phyloP scores from a whole-genome alignment of 1,140 invertebrate genomes.

The Akabosia matsudoensis region DNA sequence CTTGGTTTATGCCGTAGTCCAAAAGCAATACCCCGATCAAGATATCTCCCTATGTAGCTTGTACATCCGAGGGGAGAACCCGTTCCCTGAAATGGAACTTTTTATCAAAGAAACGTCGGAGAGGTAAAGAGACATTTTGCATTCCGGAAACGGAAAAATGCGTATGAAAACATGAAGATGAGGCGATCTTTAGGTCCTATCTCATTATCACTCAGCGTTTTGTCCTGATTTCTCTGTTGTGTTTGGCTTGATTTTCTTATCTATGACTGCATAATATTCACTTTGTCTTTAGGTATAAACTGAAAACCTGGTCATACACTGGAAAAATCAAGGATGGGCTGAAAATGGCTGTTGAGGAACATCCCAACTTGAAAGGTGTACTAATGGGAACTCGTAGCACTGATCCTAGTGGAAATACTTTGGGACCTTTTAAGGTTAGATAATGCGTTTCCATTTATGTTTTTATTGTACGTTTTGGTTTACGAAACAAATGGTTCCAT shows the following conservation, averaged over 20 bases:
- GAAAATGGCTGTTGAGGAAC: slow-evolving; percentile 59
- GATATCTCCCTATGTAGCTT: slow-evolving; percentile 60
- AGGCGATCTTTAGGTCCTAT: too few relatives aligned
- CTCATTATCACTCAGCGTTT: too few relatives aligned
- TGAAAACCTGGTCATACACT: slow-evolving; percentile 66
- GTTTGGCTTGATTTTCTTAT: not conserved
- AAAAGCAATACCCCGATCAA: slow-evolving; percentile 55
- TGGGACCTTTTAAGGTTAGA: slow-evolving; percentile 67
- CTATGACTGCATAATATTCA: not conserved
- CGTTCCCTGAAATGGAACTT: slow-evolving; percentile 80
- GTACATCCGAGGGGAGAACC: slow-evolving; percentile 70
- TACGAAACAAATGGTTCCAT: too few relatives aligned
- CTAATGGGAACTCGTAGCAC: slow-evolving; percentile 82
- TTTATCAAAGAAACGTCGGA: slow-evolving; percentile 70
- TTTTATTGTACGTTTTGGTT: not conserved
- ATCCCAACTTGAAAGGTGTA: slow-evolving; percentile 70
- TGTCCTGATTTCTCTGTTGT: not conserved
- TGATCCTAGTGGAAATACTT: slow-evolving; percentile 71
- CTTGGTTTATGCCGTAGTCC: slow-evolving; percentile 64
- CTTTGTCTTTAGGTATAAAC: slow-evolving; percentile 60
- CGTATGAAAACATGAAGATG: too few relatives aligned
- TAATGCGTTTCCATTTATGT: too few relatives aligned
- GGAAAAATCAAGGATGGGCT: slow-evolving; percentile 71
- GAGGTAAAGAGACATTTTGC: slow-evolving; percentile 42
- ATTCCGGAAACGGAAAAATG: too few relatives aligned